phyloP scores from a whole-genome alignment of 2,888 invertebrate species.

The Phaedon cochleariae region DNA sequence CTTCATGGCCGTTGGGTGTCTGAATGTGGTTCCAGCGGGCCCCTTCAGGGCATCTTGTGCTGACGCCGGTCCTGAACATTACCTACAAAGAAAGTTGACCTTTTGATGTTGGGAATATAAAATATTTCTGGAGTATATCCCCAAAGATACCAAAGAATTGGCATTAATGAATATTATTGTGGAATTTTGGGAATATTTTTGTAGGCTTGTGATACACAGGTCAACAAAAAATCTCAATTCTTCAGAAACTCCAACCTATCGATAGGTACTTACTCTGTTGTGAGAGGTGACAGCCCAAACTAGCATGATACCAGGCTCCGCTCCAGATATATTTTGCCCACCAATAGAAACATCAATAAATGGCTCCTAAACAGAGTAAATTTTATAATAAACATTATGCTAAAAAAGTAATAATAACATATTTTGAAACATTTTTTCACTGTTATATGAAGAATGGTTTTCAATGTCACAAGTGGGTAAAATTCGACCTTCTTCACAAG shows the following conservation, averaged over 20 bases:
- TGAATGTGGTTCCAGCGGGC: conserved; percentile 83
- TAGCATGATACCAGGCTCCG: conserved; percentile 75
- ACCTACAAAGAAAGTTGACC: conserved; percentile 63
- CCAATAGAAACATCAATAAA: conserved; percentile 92
- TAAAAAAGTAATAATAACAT: too few relatives aligned
- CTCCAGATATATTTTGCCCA: conserved; percentile 83
- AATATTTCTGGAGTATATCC: too few relatives aligned
- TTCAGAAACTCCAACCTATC: too few relatives aligned
- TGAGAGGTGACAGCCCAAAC: conserved; percentile 96
- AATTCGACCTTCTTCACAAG: too few relatives aligned
- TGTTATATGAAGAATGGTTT: too few relatives aligned
- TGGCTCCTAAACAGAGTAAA: conserved; percentile 72
- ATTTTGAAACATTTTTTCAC: too few relatives aligned
- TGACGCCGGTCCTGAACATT: conserved; percentile 86
- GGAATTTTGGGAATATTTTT: too few relatives aligned
- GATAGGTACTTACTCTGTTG: conserved; percentile 71
- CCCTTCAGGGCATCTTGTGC: conserved; percentile 86
- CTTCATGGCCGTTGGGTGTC: conserved; percentile 81
- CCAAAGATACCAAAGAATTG: background rate
- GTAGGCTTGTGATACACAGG: too few relatives aligned
- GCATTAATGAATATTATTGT: too few relatives aligned
- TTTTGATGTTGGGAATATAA: background rate
- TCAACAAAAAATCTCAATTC: too few relatives aligned
- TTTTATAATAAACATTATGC: background rate
- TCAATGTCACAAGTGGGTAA: too few relatives aligned